Evolutionary conservation across 2,113 vertebrate genomes (phyloP).

Genomic region (Vombatus ursinus): DNA sequence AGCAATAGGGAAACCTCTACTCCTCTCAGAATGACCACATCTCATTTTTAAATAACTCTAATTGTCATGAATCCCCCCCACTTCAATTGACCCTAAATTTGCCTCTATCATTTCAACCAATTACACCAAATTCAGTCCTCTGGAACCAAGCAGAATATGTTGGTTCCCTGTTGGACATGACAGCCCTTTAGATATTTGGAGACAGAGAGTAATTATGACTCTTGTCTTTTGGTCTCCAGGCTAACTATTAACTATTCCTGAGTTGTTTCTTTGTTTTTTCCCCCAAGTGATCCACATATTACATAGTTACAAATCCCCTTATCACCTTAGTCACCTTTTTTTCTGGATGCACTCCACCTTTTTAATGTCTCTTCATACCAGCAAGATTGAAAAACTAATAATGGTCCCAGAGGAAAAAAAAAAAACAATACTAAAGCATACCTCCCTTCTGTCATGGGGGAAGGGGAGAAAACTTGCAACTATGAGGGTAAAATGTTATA

Average conservation of each 20-base stretch:
- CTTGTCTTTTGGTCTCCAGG: not conserved
- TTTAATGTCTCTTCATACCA: not conserved
- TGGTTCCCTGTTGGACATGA: not conserved
- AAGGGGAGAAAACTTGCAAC: too few species aligned
- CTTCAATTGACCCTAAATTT: not conserved
- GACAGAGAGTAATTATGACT: not conserved
- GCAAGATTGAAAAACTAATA: not conserved
- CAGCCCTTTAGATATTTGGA: not conserved
- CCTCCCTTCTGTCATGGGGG: not conserved
- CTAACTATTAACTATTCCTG: not conserved
- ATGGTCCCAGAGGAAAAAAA: not conserved
- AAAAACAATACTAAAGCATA: not conserved
- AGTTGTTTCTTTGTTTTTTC: not conserved
- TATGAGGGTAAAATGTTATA: too few species aligned
- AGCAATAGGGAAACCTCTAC: not conserved
- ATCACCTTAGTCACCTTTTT: not conserved
- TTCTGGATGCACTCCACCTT: not conserved
- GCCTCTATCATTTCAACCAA: not conserved
- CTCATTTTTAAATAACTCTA: not conserved
- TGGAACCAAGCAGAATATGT: not conserved
- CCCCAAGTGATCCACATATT: not conserved
- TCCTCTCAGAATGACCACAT: not conserved
- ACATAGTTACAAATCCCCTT: not conserved
- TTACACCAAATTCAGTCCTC: not conserved
- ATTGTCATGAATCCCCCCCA: not conserved